Base-by-base conservation (phyloP, 2,888 invertebrate genomes). In the Luperina nickerlii region DNA sequence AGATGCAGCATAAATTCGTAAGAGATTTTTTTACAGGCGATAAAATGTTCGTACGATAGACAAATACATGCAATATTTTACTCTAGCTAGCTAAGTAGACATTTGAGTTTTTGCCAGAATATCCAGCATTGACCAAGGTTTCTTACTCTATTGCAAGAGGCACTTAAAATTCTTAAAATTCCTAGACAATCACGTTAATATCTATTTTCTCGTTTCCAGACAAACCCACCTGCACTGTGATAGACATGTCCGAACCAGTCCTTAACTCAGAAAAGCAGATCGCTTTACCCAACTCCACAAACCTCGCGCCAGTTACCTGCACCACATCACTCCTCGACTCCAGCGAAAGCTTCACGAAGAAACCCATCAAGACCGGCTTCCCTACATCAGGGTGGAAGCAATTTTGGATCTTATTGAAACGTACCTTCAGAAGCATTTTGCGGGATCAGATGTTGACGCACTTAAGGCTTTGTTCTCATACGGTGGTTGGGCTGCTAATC, bases 371-470 rank as follows among this genome's bases (percentile, higher is more conserved):
- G 90, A 97, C 98, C 75, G 98, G 98, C 68, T 98, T 98, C 94
- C 98, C 98, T 0, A 98, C 98, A 0, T 98, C 98, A 74, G 98
- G 98, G 62, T 98, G 98, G 97, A 97, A 98, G 91, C 99, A 99
- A 93, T 99, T 99, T 95, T 98, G 98, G 97, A 98, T 99, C 90
- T 97, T 99, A 90, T 97, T 99, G 90, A 98, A 98, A 91, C 97
- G 99, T 82, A 98, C 98, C 18, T 98, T 98, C 94, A 97, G 98
- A 79, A 98, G 98, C 89, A 98, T 98, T 89, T 97, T 98, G 89
- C 97, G 99, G 89, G 99, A 99, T 92, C 98, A 99, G 97, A 99
- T 98, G 95, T 95, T 99, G 93, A 99, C 99, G 69, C 98, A 98
- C 91, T 98, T 99, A 96, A 97, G 99, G 89, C 97, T 99, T 88